Conservation (phyloP, 2,113 vertebrate genomes). For the Vireo altiloquus region DNA sequence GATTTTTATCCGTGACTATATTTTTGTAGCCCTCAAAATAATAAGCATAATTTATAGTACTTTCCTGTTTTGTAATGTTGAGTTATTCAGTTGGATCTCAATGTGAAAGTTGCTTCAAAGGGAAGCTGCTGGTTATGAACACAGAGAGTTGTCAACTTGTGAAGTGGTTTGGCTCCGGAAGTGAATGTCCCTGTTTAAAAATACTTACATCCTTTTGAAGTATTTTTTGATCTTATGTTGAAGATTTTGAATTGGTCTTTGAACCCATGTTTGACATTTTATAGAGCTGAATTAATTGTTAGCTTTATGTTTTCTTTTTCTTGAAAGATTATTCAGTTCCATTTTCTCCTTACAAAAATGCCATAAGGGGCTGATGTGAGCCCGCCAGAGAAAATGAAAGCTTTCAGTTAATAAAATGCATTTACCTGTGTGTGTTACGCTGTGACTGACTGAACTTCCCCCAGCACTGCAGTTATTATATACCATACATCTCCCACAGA, state of each 20-base stretch:
- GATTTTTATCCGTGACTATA: neutral
- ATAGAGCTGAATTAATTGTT: neutral
- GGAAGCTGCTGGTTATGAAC: neutral
- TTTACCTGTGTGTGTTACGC: neutral
- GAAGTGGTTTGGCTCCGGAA: neutral
- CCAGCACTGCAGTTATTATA: neutral
- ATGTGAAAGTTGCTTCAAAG: constrained; percentile 16
- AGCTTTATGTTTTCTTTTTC: neutral
- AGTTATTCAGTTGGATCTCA: neutral
- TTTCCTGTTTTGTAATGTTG: neutral
- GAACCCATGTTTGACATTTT: neutral
- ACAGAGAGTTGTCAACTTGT: neutral
- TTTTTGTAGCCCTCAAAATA: neutral
- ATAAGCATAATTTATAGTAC: neutral
- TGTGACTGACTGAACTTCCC: neutral
- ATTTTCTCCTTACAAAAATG: neutral
- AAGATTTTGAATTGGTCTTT: constrained; percentile 23
- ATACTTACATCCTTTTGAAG: constrained; percentile 3
- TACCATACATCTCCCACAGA: neutral
- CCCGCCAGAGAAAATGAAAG: neutral
- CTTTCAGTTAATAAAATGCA: constrained; percentile 1
- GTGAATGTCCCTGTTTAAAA: neutral
- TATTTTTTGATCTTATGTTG: constrained; percentile 7
- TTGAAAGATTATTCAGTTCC: neutral
- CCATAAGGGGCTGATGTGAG: neutral